Evolutionary conservation across 2,888 invertebrate genomes (phyloP).

Genomic region (Ceriagrion tenellum): DNA sequence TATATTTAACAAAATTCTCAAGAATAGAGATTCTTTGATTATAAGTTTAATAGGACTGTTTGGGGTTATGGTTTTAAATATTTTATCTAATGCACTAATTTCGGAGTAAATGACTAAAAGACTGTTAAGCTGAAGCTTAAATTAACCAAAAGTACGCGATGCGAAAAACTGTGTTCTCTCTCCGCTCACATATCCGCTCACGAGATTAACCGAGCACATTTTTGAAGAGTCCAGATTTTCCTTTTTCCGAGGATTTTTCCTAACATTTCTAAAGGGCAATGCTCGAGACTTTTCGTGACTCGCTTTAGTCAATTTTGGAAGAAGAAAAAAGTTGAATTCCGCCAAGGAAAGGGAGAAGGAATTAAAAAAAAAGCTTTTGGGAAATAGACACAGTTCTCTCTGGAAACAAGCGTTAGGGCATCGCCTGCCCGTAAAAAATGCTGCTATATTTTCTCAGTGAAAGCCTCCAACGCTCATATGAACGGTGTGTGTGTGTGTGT

Average conservation of each 20-base stretch:
- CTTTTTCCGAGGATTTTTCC: not conserved
- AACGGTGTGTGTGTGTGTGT: too few relatives aligned
- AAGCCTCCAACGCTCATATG: not conserved
- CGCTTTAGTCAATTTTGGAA: not conserved
- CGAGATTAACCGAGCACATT: too few relatives aligned
- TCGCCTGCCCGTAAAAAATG: not conserved
- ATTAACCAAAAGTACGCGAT: too few relatives aligned
- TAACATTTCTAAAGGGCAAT: not conserved
- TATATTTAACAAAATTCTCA: too few relatives aligned
- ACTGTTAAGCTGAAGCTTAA: too few relatives aligned
- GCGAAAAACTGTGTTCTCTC: not conserved
- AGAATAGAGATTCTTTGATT: too few relatives aligned
- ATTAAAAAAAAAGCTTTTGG: not conserved
- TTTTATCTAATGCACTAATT: too few relatives aligned
- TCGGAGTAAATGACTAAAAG: too few relatives aligned
- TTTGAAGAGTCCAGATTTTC: not conserved
- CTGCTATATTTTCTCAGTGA: not conserved
- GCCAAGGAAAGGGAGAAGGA: not conserved
- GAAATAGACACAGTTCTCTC: not conserved
- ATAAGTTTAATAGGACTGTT: too few relatives aligned
- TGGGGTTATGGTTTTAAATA: too few relatives aligned
- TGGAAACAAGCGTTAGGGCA: not conserved
- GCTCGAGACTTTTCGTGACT: not conserved
- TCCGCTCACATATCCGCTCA: not conserved
- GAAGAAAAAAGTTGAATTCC: not conserved